A percentile compares a stretch with the other conserved stretches of the same genome.
Evolutionary conservation across 2,113 vertebrate species (phyloP).

Genomic region (Pseudopodoces humilis): DNA sequence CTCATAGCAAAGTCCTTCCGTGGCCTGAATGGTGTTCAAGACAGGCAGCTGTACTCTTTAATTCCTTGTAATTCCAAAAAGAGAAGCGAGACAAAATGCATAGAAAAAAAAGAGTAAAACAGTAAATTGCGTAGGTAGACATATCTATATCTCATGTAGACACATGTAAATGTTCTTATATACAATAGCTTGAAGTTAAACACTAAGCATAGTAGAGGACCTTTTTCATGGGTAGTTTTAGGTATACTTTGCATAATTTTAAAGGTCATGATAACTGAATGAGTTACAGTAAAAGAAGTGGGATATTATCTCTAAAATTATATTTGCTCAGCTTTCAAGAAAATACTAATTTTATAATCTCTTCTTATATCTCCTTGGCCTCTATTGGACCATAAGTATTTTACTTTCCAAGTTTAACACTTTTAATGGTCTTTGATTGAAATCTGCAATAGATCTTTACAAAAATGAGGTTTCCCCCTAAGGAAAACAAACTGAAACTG

Average conservation of each 20-base stretch:
- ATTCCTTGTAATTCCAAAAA: neutral
- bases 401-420: neutral
- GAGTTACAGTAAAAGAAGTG: neutral
- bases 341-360: neutral
- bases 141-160: neutral
- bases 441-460: neutral
- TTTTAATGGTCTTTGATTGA: neutral
- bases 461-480: neutral
- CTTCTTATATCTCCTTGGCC: neutral
- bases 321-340: neutral
- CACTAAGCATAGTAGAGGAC: neutral
- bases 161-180: fast-evolving
- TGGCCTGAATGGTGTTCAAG: neutral
- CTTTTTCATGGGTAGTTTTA: neutral
- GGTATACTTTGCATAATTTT: neutral
- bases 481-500: neutral
- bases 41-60: neutral
- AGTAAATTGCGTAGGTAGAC: neutral
- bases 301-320: neutral
- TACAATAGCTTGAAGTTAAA: neutral
- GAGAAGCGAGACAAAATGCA: neutral
- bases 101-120: neutral
- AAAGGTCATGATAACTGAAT: neutral
- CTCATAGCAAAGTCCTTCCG: neutral
- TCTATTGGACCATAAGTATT: neutral